phyloP scores from a whole-genome alignment of 2,797 vertebrate species.

The Champsocephalus esox region DNA sequence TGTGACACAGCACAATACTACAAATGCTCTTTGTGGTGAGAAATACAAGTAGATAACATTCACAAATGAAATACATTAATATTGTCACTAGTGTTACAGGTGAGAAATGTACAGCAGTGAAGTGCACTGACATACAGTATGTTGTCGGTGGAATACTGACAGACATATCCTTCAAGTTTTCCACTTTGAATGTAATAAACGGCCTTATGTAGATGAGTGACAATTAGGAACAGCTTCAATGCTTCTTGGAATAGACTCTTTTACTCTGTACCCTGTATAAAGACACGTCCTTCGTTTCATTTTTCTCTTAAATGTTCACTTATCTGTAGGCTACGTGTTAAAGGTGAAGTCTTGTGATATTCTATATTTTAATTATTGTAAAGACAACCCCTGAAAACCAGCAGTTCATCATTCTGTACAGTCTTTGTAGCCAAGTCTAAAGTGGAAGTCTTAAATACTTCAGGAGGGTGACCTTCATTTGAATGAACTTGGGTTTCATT shows the following conservation, averaged over 20 bases:
- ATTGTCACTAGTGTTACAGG: conserved; percentile 17
- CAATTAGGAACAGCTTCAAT: neutral
- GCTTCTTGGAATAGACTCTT: neutral
- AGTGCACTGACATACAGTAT: neutral
- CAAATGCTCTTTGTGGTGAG: conserved; percentile 29
- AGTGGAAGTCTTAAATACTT: too few relatives aligned
- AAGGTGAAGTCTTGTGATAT: neutral
- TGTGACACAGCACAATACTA: conserved; percentile 29
- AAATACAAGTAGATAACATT: conserved; percentile 49
- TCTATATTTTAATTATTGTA: neutral
- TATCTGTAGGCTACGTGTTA: neutral
- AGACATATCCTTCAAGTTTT: conserved; percentile 9
- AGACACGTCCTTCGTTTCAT: too few relatives aligned
- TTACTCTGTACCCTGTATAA: neutral
- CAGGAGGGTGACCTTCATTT: neutral
- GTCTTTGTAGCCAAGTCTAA: neutral
- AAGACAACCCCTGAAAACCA: neutral
- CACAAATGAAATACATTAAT: conserved; percentile 32
- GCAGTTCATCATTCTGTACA: neutral
- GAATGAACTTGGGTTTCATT: neutral
- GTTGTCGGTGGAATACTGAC: conserved; percentile 10
- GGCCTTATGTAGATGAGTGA: neutral
- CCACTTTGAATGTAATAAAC: neutral
- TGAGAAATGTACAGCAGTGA: conserved; percentile 36
- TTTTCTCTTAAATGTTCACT: neutral